These are phyloP conservation scores for Hormaphis cornu DNA, from an alignment of 1,140 invertebrate species.

Conservation along the genomic window DNA sequence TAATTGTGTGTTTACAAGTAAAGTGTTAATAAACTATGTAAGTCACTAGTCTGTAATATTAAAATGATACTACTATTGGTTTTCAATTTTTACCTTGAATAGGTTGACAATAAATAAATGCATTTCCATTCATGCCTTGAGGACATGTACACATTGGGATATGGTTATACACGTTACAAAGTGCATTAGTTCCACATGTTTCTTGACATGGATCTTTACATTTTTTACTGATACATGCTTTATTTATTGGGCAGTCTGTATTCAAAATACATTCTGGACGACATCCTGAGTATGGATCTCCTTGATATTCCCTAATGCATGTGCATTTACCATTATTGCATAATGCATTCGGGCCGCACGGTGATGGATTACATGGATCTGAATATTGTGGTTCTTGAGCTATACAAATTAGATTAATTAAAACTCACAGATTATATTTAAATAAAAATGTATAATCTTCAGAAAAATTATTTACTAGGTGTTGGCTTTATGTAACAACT, in stretches of 20 bases:
- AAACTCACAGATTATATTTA: not conserved
- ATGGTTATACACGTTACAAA: slow-evolving; percentile 60
- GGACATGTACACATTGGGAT: slow-evolving; percentile 62
- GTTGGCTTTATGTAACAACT: slow-evolving; percentile 47
- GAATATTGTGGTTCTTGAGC: slow-evolving; percentile 40
- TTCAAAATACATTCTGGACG: slow-evolving; percentile 55
- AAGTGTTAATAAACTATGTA: slow-evolving; percentile 48
- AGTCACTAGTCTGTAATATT: slow-evolving; percentile 52
- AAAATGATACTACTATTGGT: slow-evolving; percentile 52
- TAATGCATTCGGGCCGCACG: slow-evolving; percentile 62
- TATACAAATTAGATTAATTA: slow-evolving; percentile 31
- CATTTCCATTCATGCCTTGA: slow-evolving; percentile 57
- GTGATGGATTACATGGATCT: slow-evolving; percentile 64
- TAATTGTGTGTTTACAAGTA: too few relatives aligned
- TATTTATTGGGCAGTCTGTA: slow-evolving; percentile 53
- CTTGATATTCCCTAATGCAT: slow-evolving; percentile 53
- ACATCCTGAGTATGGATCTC: slow-evolving; percentile 54
- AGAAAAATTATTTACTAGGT: slow-evolving; percentile 41
- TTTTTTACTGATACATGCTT: slow-evolving; percentile 61
- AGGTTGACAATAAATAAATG: slow-evolving; percentile 53
- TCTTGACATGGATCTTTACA: slow-evolving; percentile 65
- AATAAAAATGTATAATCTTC: slow-evolving; percentile 38
- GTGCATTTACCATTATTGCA: slow-evolving; percentile 52
- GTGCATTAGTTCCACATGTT: slow-evolving; percentile 58
- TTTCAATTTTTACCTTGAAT: slow-evolving; percentile 50